Percentiles rank a stretch among this genome's conserved stretches.
These are phyloP conservation scores for Elysia chlorotica DNA, from an alignment of 1,140 invertebrate species.

Conservation along the genomic window DNA sequence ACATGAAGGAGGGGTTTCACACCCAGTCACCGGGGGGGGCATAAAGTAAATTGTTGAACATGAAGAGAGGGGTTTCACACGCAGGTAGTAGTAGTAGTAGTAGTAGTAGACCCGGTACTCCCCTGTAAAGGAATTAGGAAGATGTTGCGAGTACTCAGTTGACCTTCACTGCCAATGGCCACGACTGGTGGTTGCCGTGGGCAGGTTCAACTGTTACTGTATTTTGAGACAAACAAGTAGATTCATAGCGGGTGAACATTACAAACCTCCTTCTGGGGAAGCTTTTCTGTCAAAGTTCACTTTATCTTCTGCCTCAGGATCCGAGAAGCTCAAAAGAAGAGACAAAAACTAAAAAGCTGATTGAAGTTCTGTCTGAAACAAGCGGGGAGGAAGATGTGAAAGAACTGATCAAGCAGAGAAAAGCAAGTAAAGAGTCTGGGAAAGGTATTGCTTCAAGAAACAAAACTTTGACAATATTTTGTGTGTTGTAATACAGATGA, in stretches of 20 bases:
- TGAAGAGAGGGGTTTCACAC: background rate
- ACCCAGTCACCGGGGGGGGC: background rate
- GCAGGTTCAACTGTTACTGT: too few species aligned
- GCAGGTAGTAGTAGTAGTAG: conserved; percentile 25
- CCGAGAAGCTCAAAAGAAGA: background rate
- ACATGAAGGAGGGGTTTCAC: background rate
- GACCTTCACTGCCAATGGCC: too few species aligned
- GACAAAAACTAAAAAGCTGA: background rate
- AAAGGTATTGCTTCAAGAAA: background rate
- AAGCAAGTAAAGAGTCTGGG: background rate
- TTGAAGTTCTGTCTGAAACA: conserved; percentile 10
- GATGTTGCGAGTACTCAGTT: too few species aligned
- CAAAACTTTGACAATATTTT: background rate
- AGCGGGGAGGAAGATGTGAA: background rate
- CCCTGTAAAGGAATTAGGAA: too few species aligned
- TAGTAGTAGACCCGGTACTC: too few species aligned
- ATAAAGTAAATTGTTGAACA: background rate
- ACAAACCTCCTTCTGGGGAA: too few species aligned
- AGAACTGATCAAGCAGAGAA: background rate
- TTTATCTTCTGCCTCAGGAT: too few species aligned
- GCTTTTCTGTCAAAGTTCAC: too few species aligned
- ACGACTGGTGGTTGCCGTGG: too few species aligned
- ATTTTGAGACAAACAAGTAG: too few species aligned
- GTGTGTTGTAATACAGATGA: too few species aligned
- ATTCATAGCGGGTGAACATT: too few species aligned